A percentile compares a stretch with the other conserved stretches of the same genome.
phyloP scores from a whole-genome alignment of 1,140 invertebrate genomes.

The Metaphire vulgaris region DNA sequence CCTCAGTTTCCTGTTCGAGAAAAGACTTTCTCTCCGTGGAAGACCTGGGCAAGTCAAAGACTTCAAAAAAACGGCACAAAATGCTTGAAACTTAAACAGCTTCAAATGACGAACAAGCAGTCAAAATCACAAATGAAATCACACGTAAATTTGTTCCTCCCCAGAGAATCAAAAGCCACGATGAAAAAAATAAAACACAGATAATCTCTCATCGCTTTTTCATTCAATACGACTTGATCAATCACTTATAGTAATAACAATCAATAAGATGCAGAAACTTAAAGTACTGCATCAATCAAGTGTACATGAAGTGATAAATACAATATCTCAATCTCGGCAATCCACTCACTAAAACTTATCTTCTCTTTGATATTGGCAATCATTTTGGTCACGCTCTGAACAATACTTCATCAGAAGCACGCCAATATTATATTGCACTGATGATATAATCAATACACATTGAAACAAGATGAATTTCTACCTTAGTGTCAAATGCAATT shows the following conservation, averaged over 20 bases:
- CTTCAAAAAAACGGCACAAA: no score
- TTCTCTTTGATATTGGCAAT: no score
- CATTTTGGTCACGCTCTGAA: no score
- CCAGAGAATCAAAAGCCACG: neutral
- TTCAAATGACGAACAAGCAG: neutral
- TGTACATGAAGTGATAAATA: no score
- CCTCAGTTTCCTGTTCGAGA: neutral
- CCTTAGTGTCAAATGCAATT: neutral
- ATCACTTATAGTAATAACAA: no score
- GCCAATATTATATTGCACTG: neutral
- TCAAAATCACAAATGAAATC: neutral
- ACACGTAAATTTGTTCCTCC: neutral
- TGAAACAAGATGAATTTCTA: neutral
- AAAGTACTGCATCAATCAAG: no score
- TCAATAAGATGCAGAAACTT: no score
- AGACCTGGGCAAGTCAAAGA: neutral
- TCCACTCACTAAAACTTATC: neutral
- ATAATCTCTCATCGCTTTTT: no score
- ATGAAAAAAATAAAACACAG: no score
- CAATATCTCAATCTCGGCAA: no score
- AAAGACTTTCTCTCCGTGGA: neutral
- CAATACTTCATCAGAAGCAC: neutral
- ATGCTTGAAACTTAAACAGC: neutral
- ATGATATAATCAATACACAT: neutral
- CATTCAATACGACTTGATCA: neutral